These are phyloP conservation scores for Setophaga petechia DNA, from an alignment of 2,113 vertebrate genomes.

Conservation along the genomic window DNA sequence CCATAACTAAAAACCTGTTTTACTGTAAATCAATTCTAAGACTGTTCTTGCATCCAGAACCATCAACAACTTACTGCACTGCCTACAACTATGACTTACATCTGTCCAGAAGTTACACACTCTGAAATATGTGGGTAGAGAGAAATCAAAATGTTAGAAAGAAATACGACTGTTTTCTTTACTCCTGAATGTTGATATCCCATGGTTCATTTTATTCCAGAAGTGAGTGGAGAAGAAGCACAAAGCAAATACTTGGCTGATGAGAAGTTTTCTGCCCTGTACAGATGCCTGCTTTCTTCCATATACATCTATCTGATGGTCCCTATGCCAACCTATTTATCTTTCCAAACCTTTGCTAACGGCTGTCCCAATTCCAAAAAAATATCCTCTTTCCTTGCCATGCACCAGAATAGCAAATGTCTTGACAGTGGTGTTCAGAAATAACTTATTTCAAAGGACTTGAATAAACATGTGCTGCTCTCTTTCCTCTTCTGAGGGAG, in stretches of 20 bases:
- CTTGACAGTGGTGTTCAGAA: not conserved
- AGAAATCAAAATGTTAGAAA: not conserved
- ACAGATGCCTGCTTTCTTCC: not conserved
- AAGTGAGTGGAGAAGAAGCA: not conserved
- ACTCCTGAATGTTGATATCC: not conserved
- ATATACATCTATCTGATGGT: not conserved
- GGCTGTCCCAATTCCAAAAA: not conserved
- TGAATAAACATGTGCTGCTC: not conserved
- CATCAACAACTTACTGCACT: not conserved
- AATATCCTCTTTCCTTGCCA: not conserved
- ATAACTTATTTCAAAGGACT: conserved; percentile 5
- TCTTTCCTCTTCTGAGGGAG: not conserved
- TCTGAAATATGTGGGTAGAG: not conserved
- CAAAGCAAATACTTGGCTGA: not conserved
- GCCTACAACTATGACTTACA: not conserved
- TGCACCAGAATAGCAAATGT: not conserved
- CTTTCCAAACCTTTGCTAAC: not conserved
- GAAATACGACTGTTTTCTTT: not conserved
- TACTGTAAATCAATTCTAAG: not conserved
- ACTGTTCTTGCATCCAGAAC: not conserved
- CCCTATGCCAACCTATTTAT: not conserved
- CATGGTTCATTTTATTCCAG: not conserved
- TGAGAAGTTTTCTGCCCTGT: not conserved
- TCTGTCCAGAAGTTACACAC: not conserved
- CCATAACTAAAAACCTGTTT: not conserved